Base-by-base conservation (phyloP, 2,797 vertebrate genomes). In the Liasis olivaceus region DNA sequence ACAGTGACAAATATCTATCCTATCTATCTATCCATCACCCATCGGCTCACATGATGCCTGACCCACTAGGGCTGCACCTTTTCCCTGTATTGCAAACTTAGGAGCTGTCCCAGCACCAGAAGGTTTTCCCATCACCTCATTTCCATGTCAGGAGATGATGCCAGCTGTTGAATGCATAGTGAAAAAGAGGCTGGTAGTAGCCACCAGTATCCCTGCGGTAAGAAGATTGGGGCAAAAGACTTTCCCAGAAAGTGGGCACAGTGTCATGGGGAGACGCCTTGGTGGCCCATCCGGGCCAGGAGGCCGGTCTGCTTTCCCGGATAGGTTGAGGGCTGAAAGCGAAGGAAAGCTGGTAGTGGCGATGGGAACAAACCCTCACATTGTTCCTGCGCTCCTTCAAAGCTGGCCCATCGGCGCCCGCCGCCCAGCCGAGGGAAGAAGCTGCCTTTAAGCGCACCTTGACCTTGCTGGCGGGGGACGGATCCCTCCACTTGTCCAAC, bases 401-500 rank as follows among this genome's bases (percentile, higher is more conserved):
- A 42, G 63, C 64, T 60, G 92, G 89, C 89, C 22, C 92, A 31
- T 7, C 14, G 72, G 72, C 72, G 72, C 86, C 86, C 26, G 90
- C 64, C 56, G 87, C 77, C 31, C 54, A 64, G 47, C 7, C 22
- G 31, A 85, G 60, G 60, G 72, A 63, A 63, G 90, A 93, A 94
- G 94, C 89, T 59, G 96, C 95, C 94, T 91, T 85, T 91, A 95
- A 94, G 95, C 95, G 92, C 87, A 95, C 94, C 96, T 95, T 97
- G 97, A 98, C 97, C 97, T 97, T 96, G 94, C 97, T 96, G 93
- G 96, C 94, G 2, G 97, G 97, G 96, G 97, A 92, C 89, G 93
- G 95, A 91, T 96, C 96, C 96, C 95, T 86, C 93, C 94, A 90
- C 97, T 97, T 98, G 97, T 98, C 95, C 1, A 94, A 98, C 97